Evolutionary conservation across 1,140 invertebrate species (phyloP), one percentile per base, ranked within the genome.

Genomic region (Neelides sp.): DNA sequence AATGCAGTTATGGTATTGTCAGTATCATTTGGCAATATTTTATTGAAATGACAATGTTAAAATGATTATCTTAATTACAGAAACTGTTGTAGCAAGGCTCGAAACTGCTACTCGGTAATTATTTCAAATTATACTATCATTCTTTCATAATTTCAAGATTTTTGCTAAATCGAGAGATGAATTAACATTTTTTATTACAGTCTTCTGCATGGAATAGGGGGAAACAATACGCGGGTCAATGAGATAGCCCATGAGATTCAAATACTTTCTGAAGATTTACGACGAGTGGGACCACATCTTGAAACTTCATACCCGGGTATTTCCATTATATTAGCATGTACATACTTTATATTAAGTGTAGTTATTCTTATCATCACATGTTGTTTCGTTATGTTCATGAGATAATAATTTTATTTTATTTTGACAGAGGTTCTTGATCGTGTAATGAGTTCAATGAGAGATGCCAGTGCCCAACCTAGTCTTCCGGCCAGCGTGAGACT

Each of bases 401-500:
- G n/a, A 32, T 32, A 8, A 32, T n/a, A 32, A 32, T 39, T 12
- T 7, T 5, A 12, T 15, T 19, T 28, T 50, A 7, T 7, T 8
- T 23, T 10, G 15, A 15, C 23, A 58, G 58, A 61, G 41, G 54
- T 57, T 2, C 50, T 61, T 4, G 58, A 61, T 39, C 26, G 54
- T 17, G 54, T 57, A 12, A 61, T 61, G 55, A 39, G 43, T 27
- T 57, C 54, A 10, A 61, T 61, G 58, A 35, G 58, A 32, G 58
- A 61, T 35, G 58, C 55, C 12, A 52, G 48, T 10, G 55, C 58
- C 10, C 48, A 54, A 26, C 55, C 58, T 7, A 49, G 52, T 45
- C 52, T 54, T 2, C 52, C 52, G 8, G 46, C 52, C 20, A 39
- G 23, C 7, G 7, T 61, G n/a, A 44, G 58, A 8, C 42, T 61